Evolutionary conservation across 2,113 vertebrate genomes (phyloP).

Genomic region (Cheirogaleus medius): DNA sequence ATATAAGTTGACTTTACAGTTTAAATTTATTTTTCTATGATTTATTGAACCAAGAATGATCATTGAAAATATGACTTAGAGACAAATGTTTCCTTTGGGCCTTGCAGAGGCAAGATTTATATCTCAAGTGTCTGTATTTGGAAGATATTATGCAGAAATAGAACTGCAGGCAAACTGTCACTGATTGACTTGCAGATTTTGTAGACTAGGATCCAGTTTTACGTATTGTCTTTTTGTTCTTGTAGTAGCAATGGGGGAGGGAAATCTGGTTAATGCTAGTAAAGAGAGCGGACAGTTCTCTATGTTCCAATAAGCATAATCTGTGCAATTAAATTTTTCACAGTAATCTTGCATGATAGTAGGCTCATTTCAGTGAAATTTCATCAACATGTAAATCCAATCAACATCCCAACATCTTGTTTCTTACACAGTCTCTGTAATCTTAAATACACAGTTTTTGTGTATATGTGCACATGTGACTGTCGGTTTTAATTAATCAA

Average conservation of each 20-base stretch:
- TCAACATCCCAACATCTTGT: neutral
- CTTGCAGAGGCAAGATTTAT: neutral
- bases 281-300: neutral
- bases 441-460: neutral
- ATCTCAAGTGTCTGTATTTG: neutral
- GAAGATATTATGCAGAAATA: conserved; percentile 21
- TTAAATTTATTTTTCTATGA: conserved; percentile 22
- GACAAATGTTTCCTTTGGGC: neutral
- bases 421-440: neutral
- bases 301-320: neutral
- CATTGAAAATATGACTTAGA: neutral
- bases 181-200: neutral
- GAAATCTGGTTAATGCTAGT: neutral
- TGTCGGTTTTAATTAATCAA: neutral
- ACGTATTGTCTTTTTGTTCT: neutral
- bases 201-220: neutral
- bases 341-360: neutral
- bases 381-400: neutral
- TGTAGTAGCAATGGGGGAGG: neutral
- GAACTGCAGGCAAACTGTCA: neutral
- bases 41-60: neutral
- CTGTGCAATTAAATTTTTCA: neutral
- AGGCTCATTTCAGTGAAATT: conserved; percentile 5
- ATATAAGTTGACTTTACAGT: neutral
- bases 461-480: neutral